Conservation (phyloP, 2,888 invertebrate genomes). For the Marronus borbonicus region DNA sequence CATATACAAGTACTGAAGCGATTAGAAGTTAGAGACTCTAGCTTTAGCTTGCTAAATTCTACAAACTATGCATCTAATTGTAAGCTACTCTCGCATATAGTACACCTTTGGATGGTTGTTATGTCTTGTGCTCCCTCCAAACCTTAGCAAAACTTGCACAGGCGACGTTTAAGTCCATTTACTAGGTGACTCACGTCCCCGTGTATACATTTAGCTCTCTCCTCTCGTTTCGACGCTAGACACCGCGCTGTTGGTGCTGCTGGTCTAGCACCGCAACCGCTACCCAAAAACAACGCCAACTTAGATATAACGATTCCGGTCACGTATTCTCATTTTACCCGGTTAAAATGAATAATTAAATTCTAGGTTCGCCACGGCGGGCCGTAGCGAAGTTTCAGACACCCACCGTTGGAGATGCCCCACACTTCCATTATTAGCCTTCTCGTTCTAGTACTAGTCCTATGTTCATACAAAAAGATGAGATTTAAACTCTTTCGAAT, state of each 20-base stretch:
- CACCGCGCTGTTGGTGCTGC: neutral
- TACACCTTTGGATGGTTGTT: no score
- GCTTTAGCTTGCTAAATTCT: no score
- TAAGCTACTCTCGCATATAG: no score
- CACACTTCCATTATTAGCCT: no score
- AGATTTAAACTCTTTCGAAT: no score
- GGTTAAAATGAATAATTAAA: constrained; percentile 59
- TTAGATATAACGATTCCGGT: constrained; percentile 50
- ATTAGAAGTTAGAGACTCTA: neutral
- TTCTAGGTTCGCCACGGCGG: constrained; percentile 52
- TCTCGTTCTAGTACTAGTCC: no score
- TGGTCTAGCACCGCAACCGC: neutral
- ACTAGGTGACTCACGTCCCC: constrained; percentile 16
- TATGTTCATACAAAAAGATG: no score
- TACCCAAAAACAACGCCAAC: neutral
- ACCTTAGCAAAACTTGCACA: neutral
- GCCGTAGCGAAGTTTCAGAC: neutral
- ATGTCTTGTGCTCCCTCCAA: no score
- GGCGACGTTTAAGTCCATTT: constrained; percentile 3
- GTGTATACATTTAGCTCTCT: neutral
- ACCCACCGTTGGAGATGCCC: neutral
- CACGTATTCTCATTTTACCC: constrained; percentile 58
- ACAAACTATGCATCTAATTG: no score
- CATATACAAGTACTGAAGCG: neutral
- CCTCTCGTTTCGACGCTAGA: neutral